Base-by-base conservation (phyloP, 2,113 vertebrate species). In the Xiphorhynchus elegans region DNA sequence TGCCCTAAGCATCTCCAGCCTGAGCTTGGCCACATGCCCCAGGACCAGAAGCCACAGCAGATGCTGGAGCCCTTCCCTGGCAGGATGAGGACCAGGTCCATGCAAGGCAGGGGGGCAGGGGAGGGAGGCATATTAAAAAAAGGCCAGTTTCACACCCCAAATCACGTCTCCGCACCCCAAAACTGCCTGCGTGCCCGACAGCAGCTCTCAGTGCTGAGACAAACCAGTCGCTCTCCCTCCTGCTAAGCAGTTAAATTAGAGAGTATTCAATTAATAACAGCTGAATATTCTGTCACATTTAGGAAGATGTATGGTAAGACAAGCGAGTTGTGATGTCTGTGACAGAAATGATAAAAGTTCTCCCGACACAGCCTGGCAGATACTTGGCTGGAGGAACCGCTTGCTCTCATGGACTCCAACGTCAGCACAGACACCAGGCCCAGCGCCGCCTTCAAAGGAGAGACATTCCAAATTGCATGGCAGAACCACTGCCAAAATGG, bases 251-350 rank as follows among this genome's bases (percentile, higher is more conserved):
- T 98, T 98, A 98, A 98, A 98, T 98, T 98, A 98, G 97, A 98
- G 97, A 98, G 98, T 98, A 98, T 98, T 99, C 99, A 99, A 99
- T 99, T 98, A 99, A 99, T 99, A 98, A 98, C 97, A 98, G 98
- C 98, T 98, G 98, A 98, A 97, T 97, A 96, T 98, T 98, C 98
- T 99, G 99, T 99, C 98, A 98, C 98, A 98, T 98, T 98, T 98
- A 98, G 98, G 98, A 98, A 99, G 98, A 99, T 98, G 98, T 99
- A 99, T 98, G 98, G 98, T 98, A 98, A 99, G 99, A 99, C 99
- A 98, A 99, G 99, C 98, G 97, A 97, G 98, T 98, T 98, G 98
- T 98, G 99, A 99, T 98, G 98, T 98, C 98, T 98, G 98, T 99
- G 99, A 99, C 99, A 99, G 98, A 98, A 98, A 98, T 98, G 98